Evolutionary conservation across 2,113 vertebrate species (phyloP), one percentile per base, ranked within the genome.

Genomic region (Austrofundulus limnaeus): DNA sequence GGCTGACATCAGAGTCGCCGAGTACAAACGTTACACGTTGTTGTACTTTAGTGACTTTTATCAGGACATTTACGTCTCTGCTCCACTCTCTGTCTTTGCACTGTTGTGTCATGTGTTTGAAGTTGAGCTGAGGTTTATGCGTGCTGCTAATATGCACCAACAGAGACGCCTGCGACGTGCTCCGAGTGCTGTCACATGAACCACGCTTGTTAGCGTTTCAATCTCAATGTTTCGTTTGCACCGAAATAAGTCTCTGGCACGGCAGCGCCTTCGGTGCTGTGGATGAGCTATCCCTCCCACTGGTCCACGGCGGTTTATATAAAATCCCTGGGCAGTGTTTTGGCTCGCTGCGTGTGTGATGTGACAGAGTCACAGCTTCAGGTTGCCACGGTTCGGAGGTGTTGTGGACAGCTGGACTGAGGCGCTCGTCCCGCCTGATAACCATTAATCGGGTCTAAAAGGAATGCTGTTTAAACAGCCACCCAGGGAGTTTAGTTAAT

Each of bases 401-500:
- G 11, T 37, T 43, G 49, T 5, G 5, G 49, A 61, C 67, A 77
- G 72, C 77, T 77, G 63, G 61, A 66, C 68, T 20, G 38, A 62
- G 54, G 63, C 59, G 14, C 82, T 68, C 71, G 45, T 21, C 15
- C 31, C 61, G 19, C 66, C 63, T 49, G 84, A 87, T 50, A 87
- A 82, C 81, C 73, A 82, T 79, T 88, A 78, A 88, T 84, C 81
- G 68, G 70, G 74, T 83, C 72, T 68, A 39, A 37, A 66, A 83
- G 72, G 80, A 85, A 87, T 86, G 75, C 71, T 60, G 73, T 52
- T 64, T 81, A 71, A 84, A 85, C 66, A 66, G 70, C 83, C 81
- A 85, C 88, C 77, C 83, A 69, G 83, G 82, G 77, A 85, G 80
- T 53, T 83, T 64, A 64, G 85, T 89, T 90, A 88, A 90, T 90